These are phyloP conservation scores for Drosophila subquinaria DNA, from an alignment of 2,888 invertebrate genomes.

Conservation along the genomic window DNA sequence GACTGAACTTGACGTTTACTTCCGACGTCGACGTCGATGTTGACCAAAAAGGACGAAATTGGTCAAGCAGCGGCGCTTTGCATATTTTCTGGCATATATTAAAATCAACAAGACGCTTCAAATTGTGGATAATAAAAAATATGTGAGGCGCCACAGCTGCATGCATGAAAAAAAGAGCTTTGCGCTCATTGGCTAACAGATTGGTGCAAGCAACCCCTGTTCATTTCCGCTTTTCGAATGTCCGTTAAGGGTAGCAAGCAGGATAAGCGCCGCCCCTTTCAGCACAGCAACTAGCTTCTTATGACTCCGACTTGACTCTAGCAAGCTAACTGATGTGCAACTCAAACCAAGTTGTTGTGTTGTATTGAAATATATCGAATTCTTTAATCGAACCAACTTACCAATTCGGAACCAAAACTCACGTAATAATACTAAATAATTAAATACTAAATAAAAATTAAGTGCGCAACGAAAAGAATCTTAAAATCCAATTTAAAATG, in stretches of 20 bases:
- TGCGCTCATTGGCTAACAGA: slow-evolving; percentile 48
- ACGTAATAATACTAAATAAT: too few relatives aligned
- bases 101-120: slow-evolving; percentile 56
- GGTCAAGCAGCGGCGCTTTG: slow-evolving; percentile 55
- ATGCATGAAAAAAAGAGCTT: slow-evolving; percentile 13
- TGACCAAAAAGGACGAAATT: slow-evolving; percentile 30
- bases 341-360: not conserved
- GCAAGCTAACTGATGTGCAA: slow-evolving; percentile 14
- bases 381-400: too few relatives aligned
- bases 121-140: slow-evolving; percentile 58
- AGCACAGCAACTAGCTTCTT: slow-evolving; percentile 17
- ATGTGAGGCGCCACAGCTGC: slow-evolving; percentile 31
- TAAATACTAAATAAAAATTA: not conserved
- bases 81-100: slow-evolving; percentile 60
- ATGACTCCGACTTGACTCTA: rapidly evolving
- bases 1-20: slow-evolving; percentile 62
- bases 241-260: slow-evolving; percentile 43
- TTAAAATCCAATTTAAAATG: not conserved
- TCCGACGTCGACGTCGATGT: slow-evolving; percentile 38
- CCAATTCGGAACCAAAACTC: too few relatives aligned
- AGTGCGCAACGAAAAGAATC: not conserved
- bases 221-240: slow-evolving; percentile 44
- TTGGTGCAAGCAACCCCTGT: slow-evolving; percentile 39
- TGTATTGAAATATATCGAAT: too few relatives aligned
- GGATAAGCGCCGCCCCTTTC: slow-evolving; percentile 54